Conservation (phyloP, 1,140 invertebrate genomes). For the Cataglyphis hispanica region DNA sequence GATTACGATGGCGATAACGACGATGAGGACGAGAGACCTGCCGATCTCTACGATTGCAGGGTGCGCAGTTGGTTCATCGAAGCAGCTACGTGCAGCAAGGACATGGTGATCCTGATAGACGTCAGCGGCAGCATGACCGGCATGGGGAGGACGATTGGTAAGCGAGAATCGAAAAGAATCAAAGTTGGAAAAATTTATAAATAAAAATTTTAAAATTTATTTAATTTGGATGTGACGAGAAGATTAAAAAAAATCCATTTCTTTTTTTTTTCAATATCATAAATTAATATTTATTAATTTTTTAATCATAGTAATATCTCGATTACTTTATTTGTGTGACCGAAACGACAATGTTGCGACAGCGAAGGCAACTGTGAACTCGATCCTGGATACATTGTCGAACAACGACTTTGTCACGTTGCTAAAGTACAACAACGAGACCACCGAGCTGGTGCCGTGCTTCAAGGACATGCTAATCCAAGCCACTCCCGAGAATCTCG, state of each 20-base stretch:
- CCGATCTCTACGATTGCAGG: conserved; percentile 94
- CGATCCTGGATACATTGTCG: conserved; percentile 97
- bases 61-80: conserved; percentile 97
- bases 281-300: conserved; percentile 42
- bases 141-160: conserved; percentile 91
- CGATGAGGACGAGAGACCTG: conserved; percentile 61
- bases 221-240: background rate
- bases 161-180: conserved; percentile 65
- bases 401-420: conserved; percentile 99
- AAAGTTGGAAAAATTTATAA: background rate
- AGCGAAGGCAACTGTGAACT: conserved; percentile 92
- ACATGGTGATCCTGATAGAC: conserved; percentile 98
- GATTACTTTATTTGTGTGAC: background rate
- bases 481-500: conserved; percentile 96
- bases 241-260: background rate
- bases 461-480: conserved; percentile 94
- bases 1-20: conserved; percentile 68
- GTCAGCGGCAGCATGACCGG: conserved; percentile 99
- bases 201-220: background rate
- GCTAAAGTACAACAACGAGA: conserved; percentile 91
- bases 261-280: too few relatives aligned
- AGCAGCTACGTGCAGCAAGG: conserved; percentile 98
- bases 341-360: conserved; percentile 31
- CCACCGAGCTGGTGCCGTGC: conserved; percentile 91
- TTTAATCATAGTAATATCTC: background rate